phyloP scores from a whole-genome alignment of 1,140 invertebrate species.

The Zophobas atratus region DNA sequence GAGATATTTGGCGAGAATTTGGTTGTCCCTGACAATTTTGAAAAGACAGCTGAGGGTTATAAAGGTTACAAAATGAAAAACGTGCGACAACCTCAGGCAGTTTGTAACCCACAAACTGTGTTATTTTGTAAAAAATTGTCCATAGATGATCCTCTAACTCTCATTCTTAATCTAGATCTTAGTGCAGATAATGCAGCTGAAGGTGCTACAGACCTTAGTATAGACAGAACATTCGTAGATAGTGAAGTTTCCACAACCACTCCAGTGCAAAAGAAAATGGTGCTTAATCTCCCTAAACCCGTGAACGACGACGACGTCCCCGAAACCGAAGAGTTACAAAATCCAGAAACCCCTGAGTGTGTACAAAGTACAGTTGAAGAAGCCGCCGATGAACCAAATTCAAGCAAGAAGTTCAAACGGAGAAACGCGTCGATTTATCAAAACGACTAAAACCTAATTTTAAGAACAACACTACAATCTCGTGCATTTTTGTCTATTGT shows the following conservation, averaged over 20 bases:
- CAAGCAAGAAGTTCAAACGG: constrained; percentile 13
- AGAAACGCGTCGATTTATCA: constrained; percentile 6
- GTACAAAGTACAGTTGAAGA: neutral
- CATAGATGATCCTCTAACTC: constrained; percentile 81
- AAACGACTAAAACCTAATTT: neutral
- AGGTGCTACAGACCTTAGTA: constrained; percentile 46
- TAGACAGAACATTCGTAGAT: constrained; percentile 52
- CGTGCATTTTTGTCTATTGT: too few relatives aligned
- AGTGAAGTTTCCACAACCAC: neutral
- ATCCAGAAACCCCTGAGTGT: neutral
- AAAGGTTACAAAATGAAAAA: constrained; percentile 65
- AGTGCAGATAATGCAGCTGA: constrained; percentile 48
- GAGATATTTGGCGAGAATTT: constrained; percentile 79
- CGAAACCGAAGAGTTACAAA: neutral
- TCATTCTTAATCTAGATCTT: constrained; percentile 65
- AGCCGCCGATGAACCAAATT: constrained; percentile 36
- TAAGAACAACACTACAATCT: too few relatives aligned
- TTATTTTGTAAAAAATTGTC: constrained; percentile 85
- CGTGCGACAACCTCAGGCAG: constrained; percentile 67
- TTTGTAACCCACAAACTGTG: constrained; percentile 87
- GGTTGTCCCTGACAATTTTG: constrained; percentile 85
- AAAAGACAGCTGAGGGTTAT: constrained; percentile 78
- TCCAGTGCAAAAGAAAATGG: constrained; percentile 14
- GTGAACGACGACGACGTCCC: constrained; percentile 9
- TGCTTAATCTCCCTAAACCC: constrained; percentile 38